phyloP scores from a whole-genome alignment of 2,113 vertebrate species.

The Marcusenius ussheri region DNA sequence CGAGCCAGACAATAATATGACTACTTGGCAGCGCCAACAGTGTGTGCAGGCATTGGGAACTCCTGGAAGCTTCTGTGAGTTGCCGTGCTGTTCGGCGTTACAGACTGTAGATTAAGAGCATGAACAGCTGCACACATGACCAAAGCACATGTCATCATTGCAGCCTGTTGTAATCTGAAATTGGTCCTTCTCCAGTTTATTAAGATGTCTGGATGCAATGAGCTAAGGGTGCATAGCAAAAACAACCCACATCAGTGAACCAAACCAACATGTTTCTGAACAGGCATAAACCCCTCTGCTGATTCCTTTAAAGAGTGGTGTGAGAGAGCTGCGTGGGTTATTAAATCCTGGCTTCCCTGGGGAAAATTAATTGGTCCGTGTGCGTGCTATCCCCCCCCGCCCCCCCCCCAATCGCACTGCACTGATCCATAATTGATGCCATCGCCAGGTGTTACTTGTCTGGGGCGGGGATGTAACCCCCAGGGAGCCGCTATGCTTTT shows the following conservation, averaged over 20 bases:
- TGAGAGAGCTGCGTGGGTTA: neutral
- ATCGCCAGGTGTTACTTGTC: slow-evolving; percentile 10
- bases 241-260: neutral
- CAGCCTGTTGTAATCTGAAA: neutral
- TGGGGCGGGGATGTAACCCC: neutral
- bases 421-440: slow-evolving; percentile 10
- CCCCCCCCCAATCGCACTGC: too few species aligned
- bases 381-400: neutral
- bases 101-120: neutral
- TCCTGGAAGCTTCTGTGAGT: neutral
- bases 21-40: neutral
- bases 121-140: neutral
- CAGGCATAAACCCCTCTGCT: neutral
- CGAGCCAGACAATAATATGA: neutral
- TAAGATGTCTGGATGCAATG: neutral
- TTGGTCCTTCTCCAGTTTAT: neutral
- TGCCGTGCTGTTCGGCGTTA: neutral
- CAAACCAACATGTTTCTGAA: neutral
- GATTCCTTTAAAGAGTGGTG: neutral
- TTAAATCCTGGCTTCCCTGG: neutral
- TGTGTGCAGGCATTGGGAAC: neutral
- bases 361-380: neutral
- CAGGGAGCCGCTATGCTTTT: neutral
- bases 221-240: neutral
- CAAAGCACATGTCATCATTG: neutral